A percentile compares a stretch with the other conserved stretches of the same genome.
These are phyloP conservation scores for Nasonovia ribisnigri DNA, from an alignment of 2,888 invertebrate genomes.

Conservation along the genomic window DNA sequence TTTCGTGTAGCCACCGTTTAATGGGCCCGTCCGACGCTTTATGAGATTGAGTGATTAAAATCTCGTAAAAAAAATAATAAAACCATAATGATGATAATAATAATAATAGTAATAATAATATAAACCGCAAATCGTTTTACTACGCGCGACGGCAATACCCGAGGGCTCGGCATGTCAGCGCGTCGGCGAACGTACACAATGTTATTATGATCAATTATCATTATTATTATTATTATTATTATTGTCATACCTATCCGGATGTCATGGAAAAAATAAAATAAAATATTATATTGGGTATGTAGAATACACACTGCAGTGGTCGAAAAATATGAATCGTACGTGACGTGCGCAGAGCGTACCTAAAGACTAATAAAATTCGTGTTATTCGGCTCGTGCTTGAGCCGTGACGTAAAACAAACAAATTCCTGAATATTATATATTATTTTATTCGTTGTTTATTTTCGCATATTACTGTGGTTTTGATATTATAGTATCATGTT, in stretches of 20 bases:
- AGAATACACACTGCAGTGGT: not conserved
- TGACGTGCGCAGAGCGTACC: not conserved
- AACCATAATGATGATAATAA: too few relatives aligned
- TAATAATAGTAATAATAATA: not conserved
- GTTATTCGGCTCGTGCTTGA: not conserved
- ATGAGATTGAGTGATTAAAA: slow-evolving; percentile 25
- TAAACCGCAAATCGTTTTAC: not conserved
- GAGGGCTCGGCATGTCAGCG: not conserved
- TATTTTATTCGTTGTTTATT: not conserved
- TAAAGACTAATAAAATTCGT: not conserved
- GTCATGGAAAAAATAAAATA: not conserved
- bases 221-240: not conserved
- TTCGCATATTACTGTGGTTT: not conserved
- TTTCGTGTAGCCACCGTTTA: not conserved
- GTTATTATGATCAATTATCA: not conserved
- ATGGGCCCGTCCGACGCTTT: not conserved
- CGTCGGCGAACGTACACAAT: not conserved
- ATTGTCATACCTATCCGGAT: not conserved
- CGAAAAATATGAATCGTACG: not conserved
- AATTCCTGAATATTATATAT: not conserved
- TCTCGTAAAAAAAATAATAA: not conserved
- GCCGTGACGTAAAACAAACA: not conserved
- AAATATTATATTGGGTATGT: not conserved
- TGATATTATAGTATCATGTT: not conserved
- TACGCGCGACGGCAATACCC: not conserved